phyloP scores from a whole-genome alignment of 2,888 invertebrate species.

The Synergus umbraculus region DNA sequence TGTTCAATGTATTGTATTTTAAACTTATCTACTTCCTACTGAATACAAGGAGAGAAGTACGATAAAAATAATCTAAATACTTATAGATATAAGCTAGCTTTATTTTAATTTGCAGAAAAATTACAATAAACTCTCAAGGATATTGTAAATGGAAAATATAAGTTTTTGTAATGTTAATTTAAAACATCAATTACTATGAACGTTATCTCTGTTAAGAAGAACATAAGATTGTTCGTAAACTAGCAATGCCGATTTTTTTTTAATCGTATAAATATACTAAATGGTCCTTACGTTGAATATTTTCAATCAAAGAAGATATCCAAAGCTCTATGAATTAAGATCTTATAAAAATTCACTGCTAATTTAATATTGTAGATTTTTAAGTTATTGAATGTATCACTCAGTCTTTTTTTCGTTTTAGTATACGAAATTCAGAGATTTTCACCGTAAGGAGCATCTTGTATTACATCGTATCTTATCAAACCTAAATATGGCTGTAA shows the following conservation, averaged over 20 bases:
- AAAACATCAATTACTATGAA: not conserved
- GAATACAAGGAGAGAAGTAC: not conserved
- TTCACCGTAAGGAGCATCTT: constrained; percentile 18
- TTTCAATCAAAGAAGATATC: not conserved
- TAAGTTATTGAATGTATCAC: not conserved
- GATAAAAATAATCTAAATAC: not conserved
- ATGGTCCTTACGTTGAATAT: constrained; percentile 16
- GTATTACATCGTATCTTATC: not conserved
- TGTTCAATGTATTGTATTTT: not conserved
- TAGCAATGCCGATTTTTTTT: constrained; percentile 13
- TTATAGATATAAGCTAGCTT: constrained; percentile 10
- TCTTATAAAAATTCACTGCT: not conserved
- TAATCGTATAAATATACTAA: not conserved
- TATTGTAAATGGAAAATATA: constrained; percentile 13
- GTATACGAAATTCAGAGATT: not conserved
- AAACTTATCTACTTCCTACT: not conserved
- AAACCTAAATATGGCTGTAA: not conserved
- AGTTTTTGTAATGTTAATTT: not conserved
- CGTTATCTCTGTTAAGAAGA: constrained; percentile 7
- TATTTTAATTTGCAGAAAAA: constrained; percentile 22
- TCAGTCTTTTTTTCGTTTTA: not conserved
- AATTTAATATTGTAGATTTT: constrained; percentile 3
- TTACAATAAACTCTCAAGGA: constrained; percentile 16
- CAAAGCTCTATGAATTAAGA: not conserved
- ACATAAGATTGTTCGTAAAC: not conserved